Evolutionary conservation across 1,140 invertebrate genomes (phyloP), one percentile per base, ranked within the genome.

Genomic region (Batillaria attramentaria): DNA sequence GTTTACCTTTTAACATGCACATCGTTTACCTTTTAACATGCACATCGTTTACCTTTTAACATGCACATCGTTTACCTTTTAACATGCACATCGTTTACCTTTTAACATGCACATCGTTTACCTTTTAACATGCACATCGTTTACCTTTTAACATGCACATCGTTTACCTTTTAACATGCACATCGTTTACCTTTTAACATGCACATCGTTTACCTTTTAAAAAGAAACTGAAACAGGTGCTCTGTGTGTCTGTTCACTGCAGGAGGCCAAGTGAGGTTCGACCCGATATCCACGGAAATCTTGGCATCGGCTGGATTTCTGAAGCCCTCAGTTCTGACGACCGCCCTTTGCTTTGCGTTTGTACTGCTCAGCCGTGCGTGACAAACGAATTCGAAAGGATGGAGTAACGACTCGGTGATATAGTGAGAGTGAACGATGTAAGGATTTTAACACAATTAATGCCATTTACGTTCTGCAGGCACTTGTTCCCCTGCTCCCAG

Each of bases 251-350:
- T 60, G 37, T 16, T n/a, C 41, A 13, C 43, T 46, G 20, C 78
- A 82, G 81, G 81, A 66, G 81, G 81, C 8, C 41, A 42, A 50
- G 79, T 83, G 41, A n/a, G 24, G n/a, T 42, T 60, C 42, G 70
- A 83, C 54, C 79, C 72, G 16, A 24, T 41, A 3, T 75, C 79
- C 24, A 76, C 62, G 20, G 81, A 83, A 37, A 69, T 83, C 65
- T 60, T 75, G 76, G 78, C 72, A 8, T 39, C 54, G 3, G 70
- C 69, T 3, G 39, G 41, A 35, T 10, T 50, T 6, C 50, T 66
- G 20, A 42, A 54, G 41, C 42, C 54, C 16, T 80, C 54, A 16
- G 10, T 50, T 24, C 13, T 79, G 5, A 24, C n/a, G 20, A 2
- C 39, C 6, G 2, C 60, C 5, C 28, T 33, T 28, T 46, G 46